Evolutionary conservation across 2,113 vertebrate genomes (phyloP).

Genomic region (Bujurquina vittata): DNA sequence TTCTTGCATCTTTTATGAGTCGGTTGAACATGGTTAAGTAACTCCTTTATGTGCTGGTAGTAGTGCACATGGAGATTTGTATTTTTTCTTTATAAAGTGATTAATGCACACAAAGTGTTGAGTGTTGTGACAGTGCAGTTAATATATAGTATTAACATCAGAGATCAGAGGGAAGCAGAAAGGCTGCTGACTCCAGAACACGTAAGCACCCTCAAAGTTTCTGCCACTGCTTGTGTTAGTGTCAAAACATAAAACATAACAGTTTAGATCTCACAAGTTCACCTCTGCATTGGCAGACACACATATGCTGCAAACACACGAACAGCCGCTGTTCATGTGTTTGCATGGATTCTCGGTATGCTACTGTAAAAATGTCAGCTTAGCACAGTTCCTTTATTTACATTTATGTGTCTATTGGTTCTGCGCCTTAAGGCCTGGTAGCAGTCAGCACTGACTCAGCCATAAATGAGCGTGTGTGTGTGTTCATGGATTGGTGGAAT

Average conservation of each 20-base stretch:
- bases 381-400: not conserved
- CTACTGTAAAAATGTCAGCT: not conserved
- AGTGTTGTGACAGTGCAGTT: not conserved
- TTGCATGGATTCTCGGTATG: not conserved
- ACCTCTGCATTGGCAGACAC: not conserved
- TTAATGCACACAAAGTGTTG: not conserved
- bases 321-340: not conserved
- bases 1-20: too few relatives aligned
- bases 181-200: not conserved
- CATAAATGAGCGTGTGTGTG: not conserved
- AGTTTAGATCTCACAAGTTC: not conserved
- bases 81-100: too few relatives aligned
- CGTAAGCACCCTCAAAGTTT: not conserved
- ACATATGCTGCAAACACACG: not conserved
- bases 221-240: not conserved
- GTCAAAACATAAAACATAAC: not conserved
- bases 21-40: too few relatives aligned
- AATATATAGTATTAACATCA: not conserved
- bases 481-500: not conserved
- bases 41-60: too few relatives aligned
- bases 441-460: not conserved
- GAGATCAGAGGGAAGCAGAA: not conserved
- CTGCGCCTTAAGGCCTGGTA: not conserved
- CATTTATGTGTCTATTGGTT: not conserved
- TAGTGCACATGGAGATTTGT: too few relatives aligned